Evolutionary conservation across 1,140 invertebrate species (phyloP).

Genomic region (Ceratitis capitata): DNA sequence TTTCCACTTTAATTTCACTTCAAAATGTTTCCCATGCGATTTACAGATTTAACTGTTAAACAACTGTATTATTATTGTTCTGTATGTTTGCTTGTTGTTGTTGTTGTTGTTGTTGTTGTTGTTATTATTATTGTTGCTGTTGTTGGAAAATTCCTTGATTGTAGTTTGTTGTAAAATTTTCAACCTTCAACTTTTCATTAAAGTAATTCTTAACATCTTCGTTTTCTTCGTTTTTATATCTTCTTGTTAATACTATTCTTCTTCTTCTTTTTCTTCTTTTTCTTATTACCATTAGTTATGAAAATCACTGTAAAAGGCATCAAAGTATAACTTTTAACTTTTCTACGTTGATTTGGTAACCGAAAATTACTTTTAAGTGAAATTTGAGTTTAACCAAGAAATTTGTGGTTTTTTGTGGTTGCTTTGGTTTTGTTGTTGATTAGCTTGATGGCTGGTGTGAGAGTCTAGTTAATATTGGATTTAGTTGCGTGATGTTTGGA

Average conservation of each 20-base stretch:
- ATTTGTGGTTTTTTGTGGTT: background rate
- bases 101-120: constrained; percentile 8
- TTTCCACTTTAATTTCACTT: constrained; percentile 34
- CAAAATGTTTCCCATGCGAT: constrained; percentile 9
- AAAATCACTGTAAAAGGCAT: background rate
- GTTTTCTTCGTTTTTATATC: background rate
- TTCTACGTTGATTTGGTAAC: background rate
- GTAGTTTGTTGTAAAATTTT: background rate
- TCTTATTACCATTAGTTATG: background rate
- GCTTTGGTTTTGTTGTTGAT: background rate
- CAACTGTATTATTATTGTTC: constrained; percentile 6
- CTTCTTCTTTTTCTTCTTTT: background rate
- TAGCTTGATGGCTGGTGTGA: background rate
- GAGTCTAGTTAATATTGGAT: background rate
- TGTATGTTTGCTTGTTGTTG: background rate
- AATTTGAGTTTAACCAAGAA: background rate
- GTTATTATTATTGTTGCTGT: background rate
- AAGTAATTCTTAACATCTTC: background rate
- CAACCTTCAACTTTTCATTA: constrained; percentile 17
- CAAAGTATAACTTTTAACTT: constrained; percentile 1
- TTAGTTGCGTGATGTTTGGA: background rate
- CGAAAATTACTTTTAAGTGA: constrained; percentile 1
- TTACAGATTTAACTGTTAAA: constrained; percentile 33
- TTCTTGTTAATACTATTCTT: background rate
- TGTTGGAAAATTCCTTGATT: constrained; percentile 28